phyloP scores from a whole-genome alignment of 2,113 vertebrate species.

The Ailurus styani region DNA sequence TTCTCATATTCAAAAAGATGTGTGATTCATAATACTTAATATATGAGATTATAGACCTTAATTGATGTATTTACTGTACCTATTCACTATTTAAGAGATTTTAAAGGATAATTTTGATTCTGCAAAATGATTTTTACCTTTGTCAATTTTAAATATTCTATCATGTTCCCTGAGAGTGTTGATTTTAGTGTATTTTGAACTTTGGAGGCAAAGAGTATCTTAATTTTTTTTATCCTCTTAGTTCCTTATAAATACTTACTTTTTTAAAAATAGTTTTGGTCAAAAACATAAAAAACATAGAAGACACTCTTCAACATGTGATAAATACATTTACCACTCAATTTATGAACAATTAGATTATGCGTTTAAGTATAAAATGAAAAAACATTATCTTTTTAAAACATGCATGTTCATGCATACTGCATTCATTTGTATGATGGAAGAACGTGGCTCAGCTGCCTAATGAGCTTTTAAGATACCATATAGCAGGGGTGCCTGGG shows the following conservation, averaged over 20 bases:
- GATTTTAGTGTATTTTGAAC: not conserved
- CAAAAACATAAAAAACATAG: not conserved
- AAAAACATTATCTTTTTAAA: not conserved
- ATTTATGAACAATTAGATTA: not conserved
- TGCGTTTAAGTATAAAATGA: not conserved
- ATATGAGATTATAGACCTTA: not conserved
- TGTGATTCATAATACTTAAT: not conserved
- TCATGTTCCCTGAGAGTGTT: not conserved
- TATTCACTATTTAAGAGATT: not conserved
- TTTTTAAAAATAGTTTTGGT: not conserved
- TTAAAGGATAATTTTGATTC: conserved; percentile 16
- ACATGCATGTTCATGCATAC: not conserved
- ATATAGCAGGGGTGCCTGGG: not conserved
- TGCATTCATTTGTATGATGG: not conserved
- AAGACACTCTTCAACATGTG: not conserved
- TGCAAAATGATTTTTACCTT: not conserved
- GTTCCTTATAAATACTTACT: not conserved
- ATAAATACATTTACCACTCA: not conserved
- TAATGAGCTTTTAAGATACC: not conserved
- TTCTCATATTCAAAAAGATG: not conserved
- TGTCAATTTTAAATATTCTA: not conserved
- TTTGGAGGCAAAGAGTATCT: not conserved
- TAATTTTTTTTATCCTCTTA: not conserved
- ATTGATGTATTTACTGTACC: not conserved
- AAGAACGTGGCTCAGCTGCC: not conserved